These are phyloP conservation scores for Eupithecia centaureata DNA, from an alignment of 2,888 invertebrate species.

Conservation along the genomic window DNA sequence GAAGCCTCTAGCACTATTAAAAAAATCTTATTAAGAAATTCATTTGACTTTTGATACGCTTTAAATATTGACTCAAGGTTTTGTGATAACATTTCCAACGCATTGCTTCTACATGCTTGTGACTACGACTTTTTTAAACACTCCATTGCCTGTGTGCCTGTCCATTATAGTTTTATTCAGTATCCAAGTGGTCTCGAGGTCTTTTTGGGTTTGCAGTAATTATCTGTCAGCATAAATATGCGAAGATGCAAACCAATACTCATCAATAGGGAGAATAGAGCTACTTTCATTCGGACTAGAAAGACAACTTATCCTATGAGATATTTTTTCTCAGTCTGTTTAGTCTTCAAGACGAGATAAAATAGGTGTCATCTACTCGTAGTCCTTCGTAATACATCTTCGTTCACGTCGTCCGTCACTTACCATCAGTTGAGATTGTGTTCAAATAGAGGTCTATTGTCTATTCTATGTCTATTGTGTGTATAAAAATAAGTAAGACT, in stretches of 20 bases:
- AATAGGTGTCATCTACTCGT: too few relatives aligned
- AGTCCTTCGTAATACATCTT: too few relatives aligned
- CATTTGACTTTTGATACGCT: not conserved
- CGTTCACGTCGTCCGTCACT: too few relatives aligned
- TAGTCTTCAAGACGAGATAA: too few relatives aligned
- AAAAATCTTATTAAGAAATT: not conserved
- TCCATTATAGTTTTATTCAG: not conserved
- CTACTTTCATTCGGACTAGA: not conserved
- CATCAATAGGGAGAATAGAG: not conserved
- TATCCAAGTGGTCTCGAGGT: not conserved
- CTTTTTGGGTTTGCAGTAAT: too few relatives aligned
- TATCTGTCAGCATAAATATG: not conserved
- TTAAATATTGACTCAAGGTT: constrained; percentile 27
- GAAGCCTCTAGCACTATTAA: not conserved
- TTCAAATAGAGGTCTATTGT: too few relatives aligned
- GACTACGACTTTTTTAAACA: not conserved
- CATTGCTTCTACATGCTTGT: constrained; percentile 8
- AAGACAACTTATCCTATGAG: not conserved
- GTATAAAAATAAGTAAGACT: too few relatives aligned
- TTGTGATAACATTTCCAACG: constrained; percentile 24
- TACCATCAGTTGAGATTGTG: too few relatives aligned
- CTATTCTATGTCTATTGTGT: too few relatives aligned
- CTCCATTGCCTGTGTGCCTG: not conserved
- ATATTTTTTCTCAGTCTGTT: not conserved
- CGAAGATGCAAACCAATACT: not conserved